Evolutionary conservation across 2,797 vertebrate genomes (phyloP).

Genomic region (Enoplosus armatus): DNA sequence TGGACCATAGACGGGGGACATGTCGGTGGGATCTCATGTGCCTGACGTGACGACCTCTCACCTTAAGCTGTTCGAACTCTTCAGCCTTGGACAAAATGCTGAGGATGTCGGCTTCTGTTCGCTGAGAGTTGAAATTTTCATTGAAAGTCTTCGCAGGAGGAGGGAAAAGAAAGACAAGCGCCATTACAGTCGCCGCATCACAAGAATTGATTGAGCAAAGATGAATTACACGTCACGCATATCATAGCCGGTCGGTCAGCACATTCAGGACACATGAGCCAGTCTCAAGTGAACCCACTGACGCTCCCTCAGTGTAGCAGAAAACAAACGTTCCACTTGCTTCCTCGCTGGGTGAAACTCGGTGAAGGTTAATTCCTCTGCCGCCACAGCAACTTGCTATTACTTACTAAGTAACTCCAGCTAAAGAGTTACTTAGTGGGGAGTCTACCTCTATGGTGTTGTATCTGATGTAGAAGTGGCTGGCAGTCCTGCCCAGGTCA

Average conservation of each 20-base stretch:
- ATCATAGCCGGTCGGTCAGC: no score
- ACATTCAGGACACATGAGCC: background rate
- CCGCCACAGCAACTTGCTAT: no score
- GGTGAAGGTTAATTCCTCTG: background rate
- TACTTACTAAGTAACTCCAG: no score
- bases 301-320: no score
- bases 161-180: constrained; percentile 16
- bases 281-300: background rate
- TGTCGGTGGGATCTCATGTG: background rate
- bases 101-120: constrained; percentile 95
- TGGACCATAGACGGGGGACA: background rate
- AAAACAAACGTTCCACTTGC: background rate
- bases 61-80: constrained; percentile 99
- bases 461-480: constrained; percentile 98
- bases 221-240: no score
- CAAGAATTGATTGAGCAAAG: no score
- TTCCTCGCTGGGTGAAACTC: background rate
- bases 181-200: no score
- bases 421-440: background rate
- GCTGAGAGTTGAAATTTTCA: constrained; percentile 94
- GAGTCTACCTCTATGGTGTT: constrained; percentile 94
- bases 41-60: constrained; percentile 73
- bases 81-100: constrained; percentile 97
- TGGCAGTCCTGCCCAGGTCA: constrained; percentile 96
- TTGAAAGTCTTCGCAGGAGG: constrained; percentile 92